These are phyloP conservation scores for Papilio gigon DNA, from an alignment of 2,888 invertebrate species.

Conservation along the genomic window DNA sequence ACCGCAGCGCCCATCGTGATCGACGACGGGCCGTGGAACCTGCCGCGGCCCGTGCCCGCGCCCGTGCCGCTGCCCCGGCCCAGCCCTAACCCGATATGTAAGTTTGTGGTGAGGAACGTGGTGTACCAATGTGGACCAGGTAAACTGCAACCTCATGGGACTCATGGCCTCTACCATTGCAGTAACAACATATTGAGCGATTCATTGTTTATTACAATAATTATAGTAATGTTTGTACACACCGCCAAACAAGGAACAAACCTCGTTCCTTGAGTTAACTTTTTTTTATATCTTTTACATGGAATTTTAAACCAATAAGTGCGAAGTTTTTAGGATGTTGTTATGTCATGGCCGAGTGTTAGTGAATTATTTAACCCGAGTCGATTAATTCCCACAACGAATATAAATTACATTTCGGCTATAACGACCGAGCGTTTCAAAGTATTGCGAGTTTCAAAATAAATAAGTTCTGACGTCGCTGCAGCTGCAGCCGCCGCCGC, in stretches of 20 bases:
- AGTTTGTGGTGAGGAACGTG: not conserved
- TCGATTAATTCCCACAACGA: not conserved
- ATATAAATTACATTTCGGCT: not conserved
- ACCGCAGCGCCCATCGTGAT: slow-evolving; percentile 6
- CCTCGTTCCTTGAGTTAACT: too few relatives aligned
- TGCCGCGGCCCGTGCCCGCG: slow-evolving; percentile 17
- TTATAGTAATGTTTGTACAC: not conserved
- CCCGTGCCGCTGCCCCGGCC: not conserved
- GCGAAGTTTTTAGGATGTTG: not conserved
- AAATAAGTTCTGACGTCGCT: not conserved
- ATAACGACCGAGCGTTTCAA: slow-evolving; percentile 9
- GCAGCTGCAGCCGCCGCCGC: not conserved
- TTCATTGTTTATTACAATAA: not conserved
- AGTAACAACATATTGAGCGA: not conserved
- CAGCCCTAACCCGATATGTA: slow-evolving; percentile 22
- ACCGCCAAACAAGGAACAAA: too few relatives aligned
- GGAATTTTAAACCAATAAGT: not conserved
- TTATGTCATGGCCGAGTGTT: not conserved
- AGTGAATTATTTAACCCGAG: not conserved
- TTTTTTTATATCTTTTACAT: not conserved
- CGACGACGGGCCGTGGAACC: slow-evolving; percentile 20
- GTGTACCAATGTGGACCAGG: not conserved
- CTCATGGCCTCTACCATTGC: not conserved
- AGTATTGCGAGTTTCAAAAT: slow-evolving; percentile 9
- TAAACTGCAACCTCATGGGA: not conserved